These are phyloP conservation scores for Pimephales promelas DNA, from an alignment of 2,113 vertebrate genomes.

Conservation along the genomic window DNA sequence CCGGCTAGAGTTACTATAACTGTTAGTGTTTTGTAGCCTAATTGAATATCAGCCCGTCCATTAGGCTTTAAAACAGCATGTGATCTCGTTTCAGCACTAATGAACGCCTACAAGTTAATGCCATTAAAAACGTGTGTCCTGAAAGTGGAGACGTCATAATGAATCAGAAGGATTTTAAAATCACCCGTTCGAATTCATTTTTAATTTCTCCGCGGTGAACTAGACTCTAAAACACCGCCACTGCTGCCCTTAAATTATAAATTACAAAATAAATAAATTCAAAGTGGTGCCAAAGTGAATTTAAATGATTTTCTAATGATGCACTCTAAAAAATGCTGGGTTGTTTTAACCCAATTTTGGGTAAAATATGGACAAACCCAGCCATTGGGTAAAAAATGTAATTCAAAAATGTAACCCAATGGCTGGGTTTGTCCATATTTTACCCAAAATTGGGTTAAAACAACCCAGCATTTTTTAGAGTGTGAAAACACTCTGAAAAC, in stretches of 20 bases:
- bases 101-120: not conserved
- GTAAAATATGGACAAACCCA: no score
- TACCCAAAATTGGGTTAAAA: no score
- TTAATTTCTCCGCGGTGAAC: not conserved
- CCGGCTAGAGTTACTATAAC: not conserved
- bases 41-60: conserved; percentile 11
- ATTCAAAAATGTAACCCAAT: no score
- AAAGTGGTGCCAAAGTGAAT: not conserved
- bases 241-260: no score
- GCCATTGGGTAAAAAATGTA: no score
- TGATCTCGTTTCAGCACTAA: conserved; percentile 16
- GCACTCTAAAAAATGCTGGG: no score
- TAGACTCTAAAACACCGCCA: not conserved
- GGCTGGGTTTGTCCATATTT: no score
- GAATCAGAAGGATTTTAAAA: not conserved
- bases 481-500: not conserved
- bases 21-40: not conserved
- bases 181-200: not conserved
- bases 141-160: not conserved
- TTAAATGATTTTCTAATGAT: not conserved
- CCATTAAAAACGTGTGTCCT: not conserved
- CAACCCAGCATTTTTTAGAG: no score
- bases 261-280: not conserved
- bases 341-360: no score
- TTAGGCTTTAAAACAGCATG: conserved; percentile 30